These are phyloP conservation scores for Oostethus manadensis DNA, from an alignment of 2,113 vertebrate species.

Conservation along the genomic window DNA sequence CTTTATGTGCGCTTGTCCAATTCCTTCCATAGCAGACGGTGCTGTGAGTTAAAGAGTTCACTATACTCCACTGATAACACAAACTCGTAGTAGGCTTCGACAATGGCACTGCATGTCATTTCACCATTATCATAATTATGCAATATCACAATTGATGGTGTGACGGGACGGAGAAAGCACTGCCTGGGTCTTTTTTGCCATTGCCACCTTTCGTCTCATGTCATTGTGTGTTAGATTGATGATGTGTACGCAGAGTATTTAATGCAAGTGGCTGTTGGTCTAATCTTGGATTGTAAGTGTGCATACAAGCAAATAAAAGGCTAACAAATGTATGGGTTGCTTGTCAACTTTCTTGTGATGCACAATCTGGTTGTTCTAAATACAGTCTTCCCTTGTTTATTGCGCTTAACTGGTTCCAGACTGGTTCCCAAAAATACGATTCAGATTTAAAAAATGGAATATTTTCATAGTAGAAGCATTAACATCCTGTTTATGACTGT, in stretches of 20 bases:
- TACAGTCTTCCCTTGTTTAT: too few species aligned
- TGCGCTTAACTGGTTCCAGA: too few species aligned
- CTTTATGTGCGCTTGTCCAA: conserved; percentile 37
- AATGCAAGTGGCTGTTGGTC: conserved; percentile 54
- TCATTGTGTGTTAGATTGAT: conserved; percentile 61
- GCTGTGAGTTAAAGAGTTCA: conserved; percentile 51
- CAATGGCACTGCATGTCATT: conserved; percentile 69
- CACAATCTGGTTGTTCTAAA: neutral
- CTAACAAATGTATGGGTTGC: conserved; percentile 40
- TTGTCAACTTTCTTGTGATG: conserved; percentile 16
- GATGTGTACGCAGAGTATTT: conserved; percentile 56
- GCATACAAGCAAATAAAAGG: conserved; percentile 69
- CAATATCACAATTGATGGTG: conserved; percentile 51
- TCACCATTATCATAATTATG: conserved; percentile 60
- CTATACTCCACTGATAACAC: conserved; percentile 53
- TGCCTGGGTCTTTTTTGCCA: conserved; percentile 61
- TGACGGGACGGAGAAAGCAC: conserved; percentile 44
- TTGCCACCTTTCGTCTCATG: conserved; percentile 55
- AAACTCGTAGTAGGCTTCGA: conserved; percentile 47
- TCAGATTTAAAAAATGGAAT: too few species aligned
- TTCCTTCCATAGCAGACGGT: conserved; percentile 47
- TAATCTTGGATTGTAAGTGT: conserved; percentile 67
- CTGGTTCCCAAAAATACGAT: too few species aligned
- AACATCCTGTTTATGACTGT: too few species aligned
- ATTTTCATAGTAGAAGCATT: too few species aligned